Evolutionary conservation across 2,797 vertebrate species (phyloP).

Genomic region (Chaunax sp.): DNA sequence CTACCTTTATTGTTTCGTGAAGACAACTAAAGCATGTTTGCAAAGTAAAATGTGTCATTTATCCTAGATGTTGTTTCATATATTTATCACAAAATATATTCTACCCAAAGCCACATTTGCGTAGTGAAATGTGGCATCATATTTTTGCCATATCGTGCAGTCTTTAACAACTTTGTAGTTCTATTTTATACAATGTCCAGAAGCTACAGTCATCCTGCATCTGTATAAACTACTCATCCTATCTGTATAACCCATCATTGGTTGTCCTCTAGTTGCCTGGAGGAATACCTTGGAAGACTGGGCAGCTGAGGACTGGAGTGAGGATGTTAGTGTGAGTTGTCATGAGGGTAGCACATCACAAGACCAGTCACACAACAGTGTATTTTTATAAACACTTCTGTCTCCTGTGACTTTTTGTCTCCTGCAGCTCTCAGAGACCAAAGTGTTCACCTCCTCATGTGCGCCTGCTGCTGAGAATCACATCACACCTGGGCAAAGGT

Average conservation of each 20-base stretch:
- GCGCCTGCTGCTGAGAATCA: constrained; percentile 90
- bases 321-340: constrained; percentile 89
- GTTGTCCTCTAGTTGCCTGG: constrained; percentile 84
- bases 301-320: constrained; percentile 95
- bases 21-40: too few species aligned
- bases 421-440: constrained; percentile 84
- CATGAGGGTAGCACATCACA: constrained; percentile 20
- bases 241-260: constrained; percentile 10
- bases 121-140: too few species aligned
- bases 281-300: constrained; percentile 93
- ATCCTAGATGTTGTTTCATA: too few species aligned
- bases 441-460: constrained; percentile 93
- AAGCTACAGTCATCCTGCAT: constrained; percentile 1
- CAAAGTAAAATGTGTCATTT: too few species aligned
- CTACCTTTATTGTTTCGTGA: too few species aligned
- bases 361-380: not conserved
- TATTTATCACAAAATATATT: too few species aligned
- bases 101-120: too few species aligned
- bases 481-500: constrained; percentile 90
- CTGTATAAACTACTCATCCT: constrained; percentile 1
- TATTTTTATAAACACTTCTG: not conserved
- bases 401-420: constrained; percentile 11
- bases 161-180: not conserved
- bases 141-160: too few species aligned
- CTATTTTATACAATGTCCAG: not conserved